A percentile compares a stretch with the other conserved stretches of the same genome.
Evolutionary conservation across 2,113 vertebrate species (phyloP).

Genomic region (Antigone vipio): DNA sequence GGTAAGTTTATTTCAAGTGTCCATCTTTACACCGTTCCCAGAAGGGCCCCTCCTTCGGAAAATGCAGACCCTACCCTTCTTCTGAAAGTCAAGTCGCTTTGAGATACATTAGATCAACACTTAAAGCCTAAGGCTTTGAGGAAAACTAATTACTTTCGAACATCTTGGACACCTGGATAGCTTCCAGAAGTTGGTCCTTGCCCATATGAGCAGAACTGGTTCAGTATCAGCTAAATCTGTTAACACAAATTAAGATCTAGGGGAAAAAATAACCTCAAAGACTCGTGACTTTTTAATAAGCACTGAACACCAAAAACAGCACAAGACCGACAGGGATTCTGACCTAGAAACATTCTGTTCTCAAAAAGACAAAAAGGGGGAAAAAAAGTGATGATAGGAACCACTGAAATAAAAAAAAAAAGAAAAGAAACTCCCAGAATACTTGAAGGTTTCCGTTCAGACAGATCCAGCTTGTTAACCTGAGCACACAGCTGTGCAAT

Average conservation of each 20-base stretch:
- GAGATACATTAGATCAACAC: not conserved
- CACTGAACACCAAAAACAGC: not conserved
- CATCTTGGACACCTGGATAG: not conserved
- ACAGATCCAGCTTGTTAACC: not conserved
- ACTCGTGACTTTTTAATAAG: slow-evolving; percentile 25
- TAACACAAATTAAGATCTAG: slow-evolving; percentile 28
- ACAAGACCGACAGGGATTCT: slow-evolving; percentile 24
- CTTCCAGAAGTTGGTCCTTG: slow-evolving; percentile 1
- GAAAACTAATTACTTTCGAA: not conserved
- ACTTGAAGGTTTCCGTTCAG: not conserved
- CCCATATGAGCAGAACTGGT: slow-evolving; percentile 6
- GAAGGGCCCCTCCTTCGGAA: not conserved
- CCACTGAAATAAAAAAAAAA: not conserved
- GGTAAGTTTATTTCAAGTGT: not conserved
- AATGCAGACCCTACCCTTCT: not conserved
- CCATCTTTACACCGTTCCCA: not conserved
- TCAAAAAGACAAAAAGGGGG: not conserved
- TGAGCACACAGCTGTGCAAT: not conserved
- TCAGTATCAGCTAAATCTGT: slow-evolving; percentile 40
- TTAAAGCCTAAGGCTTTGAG: not conserved
- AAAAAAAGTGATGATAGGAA: not conserved
- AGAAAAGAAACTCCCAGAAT: not conserved
- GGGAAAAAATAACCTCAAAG: slow-evolving; percentile 21
- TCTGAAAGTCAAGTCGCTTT: slow-evolving; percentile 8
- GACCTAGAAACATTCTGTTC: slow-evolving; percentile 38